Conservation (phyloP, 1,140 invertebrate genomes). For the Panagrolaimus sp. region DNA sequence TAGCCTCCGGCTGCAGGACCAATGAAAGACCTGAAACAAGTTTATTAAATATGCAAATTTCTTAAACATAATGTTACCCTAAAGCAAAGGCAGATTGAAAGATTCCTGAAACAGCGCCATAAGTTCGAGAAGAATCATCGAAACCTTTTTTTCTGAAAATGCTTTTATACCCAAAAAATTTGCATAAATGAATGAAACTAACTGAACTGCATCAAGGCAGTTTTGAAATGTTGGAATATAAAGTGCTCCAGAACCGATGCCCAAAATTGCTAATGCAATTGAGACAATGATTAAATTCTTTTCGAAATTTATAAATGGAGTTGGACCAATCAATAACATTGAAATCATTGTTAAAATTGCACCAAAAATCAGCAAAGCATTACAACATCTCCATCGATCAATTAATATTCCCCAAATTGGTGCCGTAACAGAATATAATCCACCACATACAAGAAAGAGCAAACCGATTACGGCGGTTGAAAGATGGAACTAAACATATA, state of each 20-base stretch:
- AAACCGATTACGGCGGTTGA: slow-evolving; percentile 73
- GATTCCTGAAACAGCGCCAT: slow-evolving; percentile 56
- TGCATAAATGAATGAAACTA: slow-evolving; percentile 6
- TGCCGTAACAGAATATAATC: slow-evolving; percentile 74
- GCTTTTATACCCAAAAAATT: neutral
- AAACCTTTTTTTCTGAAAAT: slow-evolving; percentile 44
- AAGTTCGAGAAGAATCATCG: slow-evolving; percentile 57
- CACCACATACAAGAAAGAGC: slow-evolving; percentile 78
- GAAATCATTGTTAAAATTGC: slow-evolving; percentile 50
- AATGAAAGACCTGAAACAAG: slow-evolving; percentile 43
- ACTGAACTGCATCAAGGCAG: slow-evolving; percentile 57
- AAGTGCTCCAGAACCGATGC: slow-evolving; percentile 53
- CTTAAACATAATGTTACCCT: slow-evolving; percentile 23
- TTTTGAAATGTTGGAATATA: slow-evolving; percentile 58
- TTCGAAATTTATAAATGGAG: slow-evolving; percentile 47
- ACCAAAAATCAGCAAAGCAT: slow-evolving; percentile 49
- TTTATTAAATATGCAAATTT: neutral
- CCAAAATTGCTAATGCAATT: slow-evolving; percentile 48
- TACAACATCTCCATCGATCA: slow-evolving; percentile 47
- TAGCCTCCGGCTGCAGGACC: slow-evolving; percentile 54
- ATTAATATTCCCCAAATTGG: slow-evolving; percentile 69
- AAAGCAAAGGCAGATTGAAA: slow-evolving; percentile 57
- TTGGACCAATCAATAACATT: slow-evolving; percentile 55
- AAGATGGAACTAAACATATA: slow-evolving; percentile 68
- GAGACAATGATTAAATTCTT: slow-evolving; percentile 55